Conservation (phyloP, 2,113 vertebrate genomes). For the Nycticebus coucang region DNA sequence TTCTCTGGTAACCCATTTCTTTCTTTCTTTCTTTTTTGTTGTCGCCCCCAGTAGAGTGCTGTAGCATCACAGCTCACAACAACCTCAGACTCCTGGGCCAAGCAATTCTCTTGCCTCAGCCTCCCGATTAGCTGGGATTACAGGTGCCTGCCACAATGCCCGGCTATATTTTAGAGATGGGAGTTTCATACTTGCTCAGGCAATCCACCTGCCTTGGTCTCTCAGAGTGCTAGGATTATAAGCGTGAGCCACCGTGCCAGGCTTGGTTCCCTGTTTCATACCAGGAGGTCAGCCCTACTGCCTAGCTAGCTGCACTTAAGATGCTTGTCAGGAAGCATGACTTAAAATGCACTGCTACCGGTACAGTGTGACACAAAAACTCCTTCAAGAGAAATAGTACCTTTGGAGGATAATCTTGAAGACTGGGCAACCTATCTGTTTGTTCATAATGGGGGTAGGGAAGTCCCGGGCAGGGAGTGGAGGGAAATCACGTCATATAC, state of each 20-base stretch:
- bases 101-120: too few species aligned
- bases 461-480: not conserved
- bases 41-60: too few species aligned
- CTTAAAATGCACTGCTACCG: not conserved
- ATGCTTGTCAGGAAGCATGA: not conserved
- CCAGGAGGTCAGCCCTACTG: not conserved
- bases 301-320: not conserved
- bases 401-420: not conserved
- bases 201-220: too few species aligned
- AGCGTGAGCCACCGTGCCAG: too few species aligned
- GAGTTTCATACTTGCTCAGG: too few species aligned
- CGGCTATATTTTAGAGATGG: too few species aligned
- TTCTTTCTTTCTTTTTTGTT: too few species aligned
- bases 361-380: not conserved
- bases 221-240: too few species aligned
- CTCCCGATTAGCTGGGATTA: too few species aligned
- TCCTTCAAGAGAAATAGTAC: not conserved
- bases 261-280: not conserved
- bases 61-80: too few species aligned
- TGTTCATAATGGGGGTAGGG: not conserved
- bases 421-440: not conserved
- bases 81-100: too few species aligned
- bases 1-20: not conserved
- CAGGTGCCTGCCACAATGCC: too few species aligned
- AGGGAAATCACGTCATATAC: not conserved